phyloP scores from a whole-genome alignment of 2,888 invertebrate genomes.

The Tethea ocularis region DNA sequence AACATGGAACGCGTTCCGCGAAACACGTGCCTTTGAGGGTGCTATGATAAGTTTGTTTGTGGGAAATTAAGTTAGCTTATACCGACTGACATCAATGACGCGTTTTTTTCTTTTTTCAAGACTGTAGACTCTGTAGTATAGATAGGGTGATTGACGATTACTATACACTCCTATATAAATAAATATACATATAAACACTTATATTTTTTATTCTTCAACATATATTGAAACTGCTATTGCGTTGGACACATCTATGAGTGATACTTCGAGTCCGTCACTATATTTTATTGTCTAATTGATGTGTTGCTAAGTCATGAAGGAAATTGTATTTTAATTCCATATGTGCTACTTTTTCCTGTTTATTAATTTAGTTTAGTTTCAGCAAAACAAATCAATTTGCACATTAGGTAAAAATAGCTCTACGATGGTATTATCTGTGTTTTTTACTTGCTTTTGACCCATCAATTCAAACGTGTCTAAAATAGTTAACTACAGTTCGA shows the following conservation, averaged over 20 bases:
- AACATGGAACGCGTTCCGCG: constrained; percentile 37
- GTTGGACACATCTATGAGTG: background rate
- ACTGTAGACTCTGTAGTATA: too few species aligned
- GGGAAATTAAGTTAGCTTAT: constrained; percentile 23
- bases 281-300: background rate
- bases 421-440: background rate
- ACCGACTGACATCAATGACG: constrained; percentile 1
- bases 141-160: too few species aligned
- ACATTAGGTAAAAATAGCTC: too few species aligned
- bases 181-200: too few species aligned
- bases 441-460: background rate
- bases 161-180: too few species aligned
- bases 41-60: constrained; percentile 32
- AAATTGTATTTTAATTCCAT: background rate
- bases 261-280: background rate
- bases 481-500: background rate
- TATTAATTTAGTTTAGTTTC: too few species aligned
- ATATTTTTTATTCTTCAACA: too few species aligned
- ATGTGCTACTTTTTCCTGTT: background rate
- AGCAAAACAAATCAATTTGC: too few species aligned
- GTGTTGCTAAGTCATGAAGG: background rate
- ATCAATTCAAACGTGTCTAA: background rate
- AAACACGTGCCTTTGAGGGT: constrained; percentile 37
- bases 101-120: background rate
- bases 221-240: too few species aligned